Base-by-base conservation (phyloP, 2,113 vertebrate species). In the Dromaius novaehollandiae region DNA sequence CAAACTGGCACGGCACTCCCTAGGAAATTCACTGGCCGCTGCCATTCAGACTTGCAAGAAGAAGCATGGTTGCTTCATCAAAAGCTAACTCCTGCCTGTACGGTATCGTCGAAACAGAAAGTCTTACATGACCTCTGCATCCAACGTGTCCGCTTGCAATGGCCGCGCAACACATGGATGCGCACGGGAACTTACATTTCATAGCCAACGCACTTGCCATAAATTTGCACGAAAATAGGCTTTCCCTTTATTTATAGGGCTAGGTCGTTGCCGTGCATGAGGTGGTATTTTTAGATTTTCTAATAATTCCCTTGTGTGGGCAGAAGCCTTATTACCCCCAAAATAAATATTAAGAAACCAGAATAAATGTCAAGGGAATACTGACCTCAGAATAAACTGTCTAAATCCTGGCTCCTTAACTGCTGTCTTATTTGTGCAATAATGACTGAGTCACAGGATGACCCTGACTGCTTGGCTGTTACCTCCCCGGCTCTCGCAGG, bases 321-420 rank as follows among this genome's bases (percentile, higher is more conserved):
- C 36, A 93, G 68, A 82, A 94, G 51, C 13, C 18, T 70, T 88
- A 63, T 18, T 60, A 19, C 8, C 40, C 51, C 11, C 12, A 5
- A 46, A 66, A 87, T 44, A 88, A 85, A 80, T 55, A 55, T 6
- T 34, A 69, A 9, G 56, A 94, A 81, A 95, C 4, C 13, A 38
- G 84, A 92, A 58, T 36, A 80, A 89, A 91, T 70, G 53, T 64
- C 48, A 80, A 82, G 64, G 60, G 42, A 88, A 81, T 48, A 63
- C 11, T 10, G 68, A 51, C 24, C 77, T 78, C 38, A 14, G 10
- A 58, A 53, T 36, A 86, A 89, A 93, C 30, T 50, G 44, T 48
- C 28, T 78, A 38, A 86, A 75, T 38, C 69, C 82, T 56, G 51
- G 13, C 13, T 75, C 60, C 32, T 83, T 55, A 51, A 60, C 50